These are phyloP conservation scores for Caenorhabditis remanei DNA, from an alignment of 1,140 invertebrate species.

Conservation along the genomic window DNA sequence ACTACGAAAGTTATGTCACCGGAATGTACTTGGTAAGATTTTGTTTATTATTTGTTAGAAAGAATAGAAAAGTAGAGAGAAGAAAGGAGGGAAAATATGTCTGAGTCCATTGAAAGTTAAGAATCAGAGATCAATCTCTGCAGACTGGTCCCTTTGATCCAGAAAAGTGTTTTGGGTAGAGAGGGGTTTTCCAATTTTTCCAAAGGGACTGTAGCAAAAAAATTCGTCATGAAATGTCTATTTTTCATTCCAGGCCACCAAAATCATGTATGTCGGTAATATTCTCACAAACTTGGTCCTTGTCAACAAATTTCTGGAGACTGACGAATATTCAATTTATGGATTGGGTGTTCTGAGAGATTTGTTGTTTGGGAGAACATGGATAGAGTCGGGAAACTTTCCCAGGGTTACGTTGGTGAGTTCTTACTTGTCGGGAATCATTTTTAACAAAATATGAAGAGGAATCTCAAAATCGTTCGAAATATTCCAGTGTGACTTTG, in stretches of 20 bases:
- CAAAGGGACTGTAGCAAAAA: too few species aligned
- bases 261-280: slow-evolving; percentile 80
- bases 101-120: neutral
- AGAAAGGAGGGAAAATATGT: neutral
- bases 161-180: neutral
- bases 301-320: slow-evolving; percentile 80
- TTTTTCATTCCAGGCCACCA: slow-evolving; percentile 79
- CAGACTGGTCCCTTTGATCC: slow-evolving; percentile 3
- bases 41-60: slow-evolving; percentile 13
- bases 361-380: slow-evolving; percentile 73
- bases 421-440: neutral
- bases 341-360: slow-evolving; percentile 76
- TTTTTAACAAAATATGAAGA: neutral
- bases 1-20: slow-evolving; percentile 77
- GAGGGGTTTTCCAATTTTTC: too few species aligned
- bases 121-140: neutral
- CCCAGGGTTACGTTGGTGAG: slow-evolving; percentile 76
- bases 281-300: slow-evolving; percentile 79
- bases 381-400: slow-evolving; percentile 78
- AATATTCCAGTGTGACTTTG: slow-evolving; percentile 79
- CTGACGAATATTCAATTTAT: slow-evolving; percentile 79
- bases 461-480: slow-evolving; percentile 67
- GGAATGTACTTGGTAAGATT: slow-evolving; percentile 75
- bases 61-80: neutral
- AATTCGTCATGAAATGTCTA: neutral